These are phyloP conservation scores for Galago senegalensis DNA, from an alignment of 2,797 vertebrate species.

Conservation along the genomic window DNA sequence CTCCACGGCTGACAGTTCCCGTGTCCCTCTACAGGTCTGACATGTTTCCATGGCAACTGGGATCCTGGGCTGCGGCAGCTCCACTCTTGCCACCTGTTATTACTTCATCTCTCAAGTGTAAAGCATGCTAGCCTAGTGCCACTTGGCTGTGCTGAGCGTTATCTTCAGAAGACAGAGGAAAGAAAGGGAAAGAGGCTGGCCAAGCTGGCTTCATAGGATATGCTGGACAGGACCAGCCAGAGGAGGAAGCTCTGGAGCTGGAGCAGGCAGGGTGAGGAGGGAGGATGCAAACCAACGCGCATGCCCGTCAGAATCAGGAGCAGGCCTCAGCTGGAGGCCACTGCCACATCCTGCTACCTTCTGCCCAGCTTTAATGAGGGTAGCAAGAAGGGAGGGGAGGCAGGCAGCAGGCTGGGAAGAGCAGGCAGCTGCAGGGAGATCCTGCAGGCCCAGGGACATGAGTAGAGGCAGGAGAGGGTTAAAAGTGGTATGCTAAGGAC, in stretches of 20 bases:
- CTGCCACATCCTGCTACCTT: slow-evolving; percentile 42
- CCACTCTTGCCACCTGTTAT: slow-evolving; percentile 91
- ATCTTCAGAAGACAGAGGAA: slow-evolving; percentile 54
- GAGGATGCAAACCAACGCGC: not conserved
- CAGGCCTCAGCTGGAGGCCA: slow-evolving; percentile 78
- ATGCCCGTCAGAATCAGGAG: slow-evolving; percentile 75
- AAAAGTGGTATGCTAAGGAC: slow-evolving; percentile 70
- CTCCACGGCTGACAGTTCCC: slow-evolving; percentile 83
- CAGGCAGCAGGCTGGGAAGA: slow-evolving; percentile 48
- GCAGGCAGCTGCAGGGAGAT: slow-evolving; percentile 54
- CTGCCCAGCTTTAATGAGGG: slow-evolving; percentile 77
- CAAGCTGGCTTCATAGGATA: slow-evolving; percentile 17
- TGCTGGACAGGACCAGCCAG: not conserved
- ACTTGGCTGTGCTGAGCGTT: slow-evolving; percentile 78
- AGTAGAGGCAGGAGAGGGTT: slow-evolving; percentile 77
- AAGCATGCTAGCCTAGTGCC: slow-evolving; percentile 78
- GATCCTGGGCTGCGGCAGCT: slow-evolving; percentile 86
- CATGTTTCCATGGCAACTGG: slow-evolving; percentile 88
- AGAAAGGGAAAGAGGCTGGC: slow-evolving; percentile 26
- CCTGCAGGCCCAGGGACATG: not conserved
- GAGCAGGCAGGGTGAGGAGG: not conserved
- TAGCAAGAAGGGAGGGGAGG: slow-evolving; percentile 18
- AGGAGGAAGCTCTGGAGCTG: not conserved
- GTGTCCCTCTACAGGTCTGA: slow-evolving; percentile 87
- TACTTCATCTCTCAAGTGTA: slow-evolving; percentile 87